Conservation (phyloP, 2,888 invertebrate species). For the Drosophila trichaetosa region DNA sequence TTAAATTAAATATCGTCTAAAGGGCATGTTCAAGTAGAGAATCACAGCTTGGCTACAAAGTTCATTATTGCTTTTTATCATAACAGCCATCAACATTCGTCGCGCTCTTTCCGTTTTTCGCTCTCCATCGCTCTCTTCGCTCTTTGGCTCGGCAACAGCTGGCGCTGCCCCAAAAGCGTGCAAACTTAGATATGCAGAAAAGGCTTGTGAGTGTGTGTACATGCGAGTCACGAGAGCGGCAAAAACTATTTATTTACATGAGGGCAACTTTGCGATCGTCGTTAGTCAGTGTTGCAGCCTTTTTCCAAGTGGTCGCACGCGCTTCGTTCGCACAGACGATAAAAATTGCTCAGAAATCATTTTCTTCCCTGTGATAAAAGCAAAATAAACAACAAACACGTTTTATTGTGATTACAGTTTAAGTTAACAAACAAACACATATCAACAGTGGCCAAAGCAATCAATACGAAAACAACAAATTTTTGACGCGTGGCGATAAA, state of each 20-base stretch:
- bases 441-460: conserved; percentile 3
- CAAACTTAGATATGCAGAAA: conserved; percentile 29
- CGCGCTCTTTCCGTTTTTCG: conserved; percentile 9
- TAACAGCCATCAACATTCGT: conserved; percentile 16
- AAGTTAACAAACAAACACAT: neutral
- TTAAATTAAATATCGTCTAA: neutral
- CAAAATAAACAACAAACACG: conserved; percentile 38
- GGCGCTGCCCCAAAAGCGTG: conserved; percentile 27
- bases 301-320: conserved; percentile 36
- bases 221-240: conserved; percentile 29
- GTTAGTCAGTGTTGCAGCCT: conserved; percentile 55
- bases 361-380: conserved; percentile 57
- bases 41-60: neutral
- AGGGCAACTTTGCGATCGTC: conserved; percentile 49
- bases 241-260: conserved; percentile 71
- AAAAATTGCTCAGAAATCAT: conserved; percentile 12
- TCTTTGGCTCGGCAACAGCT: conserved; percentile 40
- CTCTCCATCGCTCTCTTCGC: conserved; percentile 6
- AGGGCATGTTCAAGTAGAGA: conserved; percentile 20
- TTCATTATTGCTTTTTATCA: conserved; percentile 37
- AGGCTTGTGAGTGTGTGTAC: conserved; percentile 1
- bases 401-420: conserved; percentile 48
- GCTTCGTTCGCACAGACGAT: conserved; percentile 9
- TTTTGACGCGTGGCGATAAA: conserved; percentile 35
- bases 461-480: conserved; percentile 21